Conservation (phyloP, 2,797 vertebrate genomes). For the Schizopygopsis pylzovi region DNA sequence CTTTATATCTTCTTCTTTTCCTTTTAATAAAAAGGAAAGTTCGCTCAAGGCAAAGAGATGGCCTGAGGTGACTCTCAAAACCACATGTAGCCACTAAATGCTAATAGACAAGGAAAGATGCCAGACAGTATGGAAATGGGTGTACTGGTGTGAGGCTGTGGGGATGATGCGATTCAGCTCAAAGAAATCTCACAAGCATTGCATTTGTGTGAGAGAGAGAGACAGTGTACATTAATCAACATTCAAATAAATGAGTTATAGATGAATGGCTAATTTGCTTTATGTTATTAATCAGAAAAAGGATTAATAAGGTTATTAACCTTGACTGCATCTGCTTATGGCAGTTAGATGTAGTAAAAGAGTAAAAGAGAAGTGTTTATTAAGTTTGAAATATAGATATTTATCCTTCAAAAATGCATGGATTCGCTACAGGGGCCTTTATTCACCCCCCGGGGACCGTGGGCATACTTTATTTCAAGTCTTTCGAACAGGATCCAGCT, state of each 20-base stretch:
- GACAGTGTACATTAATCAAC: background rate
- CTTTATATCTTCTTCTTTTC: conserved; percentile 37
- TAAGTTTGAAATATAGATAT: too few species aligned
- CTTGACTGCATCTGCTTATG: too few species aligned
- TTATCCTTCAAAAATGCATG: too few species aligned
- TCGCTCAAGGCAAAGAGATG: conserved; percentile 44
- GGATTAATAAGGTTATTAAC: too few species aligned
- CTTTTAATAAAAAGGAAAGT: conserved; percentile 48
- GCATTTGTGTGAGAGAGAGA: background rate
- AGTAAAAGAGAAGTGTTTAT: too few species aligned
- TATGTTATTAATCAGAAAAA: background rate
- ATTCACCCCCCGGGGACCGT: too few species aligned
- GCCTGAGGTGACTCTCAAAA: conserved; percentile 54
- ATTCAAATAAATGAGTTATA: conserved; percentile 11
- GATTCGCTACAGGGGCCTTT: too few species aligned
- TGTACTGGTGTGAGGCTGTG: conserved; percentile 30
- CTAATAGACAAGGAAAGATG: conserved; percentile 53
- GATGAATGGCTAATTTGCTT: background rate
- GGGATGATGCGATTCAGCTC: background rate
- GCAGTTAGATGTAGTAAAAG: too few species aligned
- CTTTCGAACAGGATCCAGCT: too few species aligned
- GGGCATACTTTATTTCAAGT: too few species aligned
- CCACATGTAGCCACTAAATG: conserved; percentile 50
- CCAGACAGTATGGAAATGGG: conserved; percentile 27
- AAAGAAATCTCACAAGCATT: background rate